Evolutionary conservation across 2,888 invertebrate species (phyloP).

Genomic region (Drosophila peninsularis): DNA sequence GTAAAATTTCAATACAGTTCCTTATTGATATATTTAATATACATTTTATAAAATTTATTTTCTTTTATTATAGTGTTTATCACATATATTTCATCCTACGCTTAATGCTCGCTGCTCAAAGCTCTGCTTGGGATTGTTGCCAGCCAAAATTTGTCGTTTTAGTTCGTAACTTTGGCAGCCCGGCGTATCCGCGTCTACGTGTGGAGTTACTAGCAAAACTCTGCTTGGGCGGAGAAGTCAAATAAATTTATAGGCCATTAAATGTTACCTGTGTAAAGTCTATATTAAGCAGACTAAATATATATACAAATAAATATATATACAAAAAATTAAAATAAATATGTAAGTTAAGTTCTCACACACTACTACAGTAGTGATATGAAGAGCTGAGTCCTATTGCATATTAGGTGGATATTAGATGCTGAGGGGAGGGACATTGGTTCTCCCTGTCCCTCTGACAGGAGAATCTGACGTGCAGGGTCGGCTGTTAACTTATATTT

Average conservation of each 20-base stretch:
- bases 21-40: background rate
- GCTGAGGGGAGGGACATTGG: too few species aligned
- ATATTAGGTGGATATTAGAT: too few species aligned
- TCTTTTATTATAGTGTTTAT: too few species aligned
- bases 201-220: background rate
- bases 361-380: too few species aligned
- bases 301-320: conserved; percentile 10
- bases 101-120: too few species aligned
- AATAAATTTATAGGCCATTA: conserved; percentile 73
- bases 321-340: background rate
- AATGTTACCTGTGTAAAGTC: conserved; percentile 60
- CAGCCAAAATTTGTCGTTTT: conserved; percentile 2
- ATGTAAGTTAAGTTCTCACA: too few species aligned
- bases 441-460: too few species aligned
- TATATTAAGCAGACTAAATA: conserved; percentile 55
- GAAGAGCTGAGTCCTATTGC: too few species aligned
- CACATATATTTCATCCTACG: background rate
- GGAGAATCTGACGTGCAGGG: too few species aligned
- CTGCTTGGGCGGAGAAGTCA: conserved; percentile 41
- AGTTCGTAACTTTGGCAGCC: conserved; percentile 1
- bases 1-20: background rate
- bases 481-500: too few species aligned
- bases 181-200: background rate
- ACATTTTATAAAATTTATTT: too few species aligned
- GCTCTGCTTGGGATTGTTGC: background rate